Evolutionary conservation across 2,888 invertebrate genomes (phyloP).

Genomic region (Amphipoea oculea): DNA sequence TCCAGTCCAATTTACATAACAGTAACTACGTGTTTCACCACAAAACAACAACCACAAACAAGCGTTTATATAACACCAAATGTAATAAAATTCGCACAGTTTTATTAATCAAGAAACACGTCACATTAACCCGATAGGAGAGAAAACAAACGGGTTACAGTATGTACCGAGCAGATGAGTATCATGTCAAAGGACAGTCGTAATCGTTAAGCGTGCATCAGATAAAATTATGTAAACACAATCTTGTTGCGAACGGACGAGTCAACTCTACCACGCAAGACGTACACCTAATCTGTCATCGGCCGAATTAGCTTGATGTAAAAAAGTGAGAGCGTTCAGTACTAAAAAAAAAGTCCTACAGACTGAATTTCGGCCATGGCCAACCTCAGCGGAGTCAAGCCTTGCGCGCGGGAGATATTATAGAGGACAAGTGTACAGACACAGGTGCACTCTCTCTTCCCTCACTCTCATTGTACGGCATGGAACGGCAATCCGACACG

Average conservation of each 20-base stretch:
- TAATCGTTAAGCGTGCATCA: conserved; percentile 67
- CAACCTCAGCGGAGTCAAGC: not conserved
- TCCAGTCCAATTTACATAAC: conserved; percentile 20
- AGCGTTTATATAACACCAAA: conserved; percentile 3
- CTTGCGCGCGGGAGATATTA: not conserved
- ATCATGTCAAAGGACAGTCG: conserved; percentile 60
- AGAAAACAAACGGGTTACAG: conserved; percentile 59
- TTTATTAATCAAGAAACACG: conserved; percentile 49
- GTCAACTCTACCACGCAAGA: conserved; percentile 50
- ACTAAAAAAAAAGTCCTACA: not conserved
- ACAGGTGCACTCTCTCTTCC: not conserved
- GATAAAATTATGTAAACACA: conserved; percentile 69
- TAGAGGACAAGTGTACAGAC: not conserved
- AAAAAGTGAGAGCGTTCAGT: not conserved
- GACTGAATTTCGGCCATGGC: not conserved
- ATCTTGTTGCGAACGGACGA: conserved; percentile 53
- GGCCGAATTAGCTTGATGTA: not conserved
- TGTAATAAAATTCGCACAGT: conserved; percentile 31
- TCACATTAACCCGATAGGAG: conserved; percentile 26
- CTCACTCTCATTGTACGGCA: not conserved
- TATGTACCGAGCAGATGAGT: conserved; percentile 60
- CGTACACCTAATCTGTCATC: not conserved
- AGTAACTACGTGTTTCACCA: not conserved
- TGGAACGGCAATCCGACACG: not conserved
- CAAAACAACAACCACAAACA: conserved; percentile 10